Base-by-base conservation (phyloP, 2,888 invertebrate genomes). In the Leucozona laternaria region DNA sequence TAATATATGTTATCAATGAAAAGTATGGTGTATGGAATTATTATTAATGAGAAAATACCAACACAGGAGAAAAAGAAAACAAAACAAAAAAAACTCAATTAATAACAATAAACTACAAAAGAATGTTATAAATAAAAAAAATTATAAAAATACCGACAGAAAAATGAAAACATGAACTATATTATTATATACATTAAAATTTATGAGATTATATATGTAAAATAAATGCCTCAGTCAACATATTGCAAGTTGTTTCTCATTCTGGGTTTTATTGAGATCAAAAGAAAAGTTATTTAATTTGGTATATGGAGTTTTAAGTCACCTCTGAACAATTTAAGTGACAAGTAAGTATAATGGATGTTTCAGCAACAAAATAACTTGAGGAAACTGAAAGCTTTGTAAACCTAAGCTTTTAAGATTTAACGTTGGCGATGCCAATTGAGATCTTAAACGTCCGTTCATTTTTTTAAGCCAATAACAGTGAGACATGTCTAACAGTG, bases 211-310 rank as follows among this genome's bases (percentile, higher is more conserved):
- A 86, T 86, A 86, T 88, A 89, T 89, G 89, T 89, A 89, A 89
- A 91, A 92, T 91, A 91, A 92, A 92, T 92, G 92, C 92, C 92
- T 92, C 92, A 92, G 92, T 92, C 92, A 92, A 92, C 92, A 92
- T 92, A 91, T 91, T 86, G 20, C 45, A 34, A 53, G 53, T 45
- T 64, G 25, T 62, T 40, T 77, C 10, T n/a, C 3, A 0, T 17
- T 2, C 4, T 17, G 7, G 20, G 4, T 4, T n/a, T 11, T 48
- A 11, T 0, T 20, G 17, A 20, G 0, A 20, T 20, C 20, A 11
- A 48, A 20, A 48, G 4, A 8, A 2, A n/a, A 3, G 15, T 15
- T 31, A n/a, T 1, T 31, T 4, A 28, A 0, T 28, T 28, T 28
- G 4, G 4, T 2, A 6, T 2, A 28, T 5, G 6, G 2, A 28